phyloP scores from a whole-genome alignment of 2,888 invertebrate genomes.

The Agrotis segetum region DNA sequence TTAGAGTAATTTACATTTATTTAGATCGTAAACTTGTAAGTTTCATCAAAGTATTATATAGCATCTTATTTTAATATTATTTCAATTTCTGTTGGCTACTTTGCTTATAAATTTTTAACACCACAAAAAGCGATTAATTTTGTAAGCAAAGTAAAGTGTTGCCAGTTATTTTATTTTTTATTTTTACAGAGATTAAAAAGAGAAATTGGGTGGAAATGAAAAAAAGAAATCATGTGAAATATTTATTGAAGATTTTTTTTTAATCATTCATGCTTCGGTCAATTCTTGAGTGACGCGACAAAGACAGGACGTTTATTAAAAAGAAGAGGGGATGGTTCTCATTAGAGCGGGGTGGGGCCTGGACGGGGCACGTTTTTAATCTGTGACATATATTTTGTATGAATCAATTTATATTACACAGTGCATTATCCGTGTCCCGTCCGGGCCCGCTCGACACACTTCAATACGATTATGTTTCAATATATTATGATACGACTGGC shows the following conservation, averaged over 20 bases:
- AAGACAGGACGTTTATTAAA: too few relatives aligned
- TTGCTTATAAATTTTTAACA: slow-evolving; percentile 29
- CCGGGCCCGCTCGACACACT: too few relatives aligned
- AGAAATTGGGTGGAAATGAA: slow-evolving; percentile 55
- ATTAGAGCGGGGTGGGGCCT: too few relatives aligned
- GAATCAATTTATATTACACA: too few relatives aligned
- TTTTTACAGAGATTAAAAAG: slow-evolving; percentile 59
- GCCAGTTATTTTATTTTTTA: slow-evolving; percentile 41
- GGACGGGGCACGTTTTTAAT: too few relatives aligned
- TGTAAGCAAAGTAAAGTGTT: slow-evolving; percentile 25
- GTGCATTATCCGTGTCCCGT: too few relatives aligned
- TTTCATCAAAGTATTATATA: slow-evolving; percentile 67
- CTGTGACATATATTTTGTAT: too few relatives aligned
- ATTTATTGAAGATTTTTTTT: slow-evolving; percentile 43
- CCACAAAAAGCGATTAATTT: background rate
- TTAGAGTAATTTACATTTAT: slow-evolving; percentile 59
- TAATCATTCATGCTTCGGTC: slow-evolving; percentile 25
- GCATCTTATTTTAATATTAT: slow-evolving; percentile 41
- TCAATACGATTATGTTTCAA: too few relatives aligned
- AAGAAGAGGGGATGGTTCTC: too few relatives aligned
- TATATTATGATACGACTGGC: too few relatives aligned
- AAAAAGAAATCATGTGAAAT: slow-evolving; percentile 62
- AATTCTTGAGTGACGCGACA: slow-evolving; percentile 15
- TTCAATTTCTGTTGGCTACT: slow-evolving; percentile 32
- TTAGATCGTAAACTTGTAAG: slow-evolving; percentile 58